Evolutionary conservation across 1,140 invertebrate genomes (phyloP), one percentile per base, ranked within the genome.

Genomic region (Cyclina sinensis): DNA sequence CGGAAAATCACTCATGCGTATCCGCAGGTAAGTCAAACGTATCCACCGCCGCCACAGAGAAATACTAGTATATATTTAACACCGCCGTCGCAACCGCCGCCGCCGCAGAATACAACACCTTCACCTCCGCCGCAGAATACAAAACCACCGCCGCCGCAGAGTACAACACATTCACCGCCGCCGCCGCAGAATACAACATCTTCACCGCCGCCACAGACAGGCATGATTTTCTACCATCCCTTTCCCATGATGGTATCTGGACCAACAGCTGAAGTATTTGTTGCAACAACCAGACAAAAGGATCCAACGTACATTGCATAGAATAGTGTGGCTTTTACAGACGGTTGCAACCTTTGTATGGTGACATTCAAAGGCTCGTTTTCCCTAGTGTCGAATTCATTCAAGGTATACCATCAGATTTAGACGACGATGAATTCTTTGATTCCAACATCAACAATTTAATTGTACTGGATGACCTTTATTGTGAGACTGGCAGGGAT

Each of bases 391-490:
- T 78, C 7, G 73, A 80, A 18, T 80, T 57, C 57, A 57, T 80
- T 14, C 46, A 80, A 37, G 46, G 46, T 12, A 59, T 80, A 37
- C 78, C 48, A 37, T 9, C 78, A 14, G 46, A 80, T 30, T 80
- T 80, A 43, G 78, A 54, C 39, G 78, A 80, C 30, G 24, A 59
- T 57, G 78, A 80, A n/a, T 80, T 80, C 51, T 54, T 80, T 59
- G 9, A 80, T 59, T 21, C 46, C n/a, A 62, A 39, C 16, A 68
- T 62, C 30, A 83, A 83, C 80, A 83, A 83, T 43, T 83, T 68
- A 83, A 12, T 83, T 12, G 35, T 57, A 16, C n/a, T 68, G 27
- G 78, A 80, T 83, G 32, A 83, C 43, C 9, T 83, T 14, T 68
- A 51, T 27, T 57, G 9, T 24, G 51, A 57, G n/a, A 5, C 11